Base-by-base conservation (phyloP, 2,888 invertebrate species). In the Lepeophtheirus nordmannii region DNA sequence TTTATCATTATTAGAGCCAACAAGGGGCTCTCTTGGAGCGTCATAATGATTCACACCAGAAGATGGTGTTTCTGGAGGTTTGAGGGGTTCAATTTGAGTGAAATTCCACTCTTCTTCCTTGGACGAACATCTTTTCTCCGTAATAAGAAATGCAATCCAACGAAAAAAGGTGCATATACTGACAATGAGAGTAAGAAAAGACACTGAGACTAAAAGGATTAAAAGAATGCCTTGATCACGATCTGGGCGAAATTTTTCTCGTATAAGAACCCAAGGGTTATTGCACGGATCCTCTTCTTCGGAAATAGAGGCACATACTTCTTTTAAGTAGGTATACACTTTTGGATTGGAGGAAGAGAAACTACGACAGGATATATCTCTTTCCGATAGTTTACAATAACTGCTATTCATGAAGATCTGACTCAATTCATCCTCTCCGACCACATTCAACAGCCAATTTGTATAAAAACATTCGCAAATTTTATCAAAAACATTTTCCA, bases 51-150 rank as follows among this genome's bases (percentile, higher is more conserved):
- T 46, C 14, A 46, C n/a, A 17, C 53, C 53, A 14, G 53, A 46
- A 46, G 53, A 46, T n/a, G 53, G 53, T 1, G 60, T 17, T 38
- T 38, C 60, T 63, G 41, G 63, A 14, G 22, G 63, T 9, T 63
- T 53, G 30, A 23, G 60, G 37, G 60, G 60, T 30, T 63, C 63
- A 63, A 63, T 63, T 9, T 63, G 41, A 10, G 63, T 63, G 56
- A 63, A 63, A 53, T 38, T 63, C 63, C 63, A 63, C 10, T 62
- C 40, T n/a, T 46, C 56, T 46, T 63, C 30, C 1, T 22, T 46
- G 14, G 20, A 22, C 7, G 20, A n/a, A 17, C 12, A 20, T n/a
- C 22, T 22, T 20, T 37, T 17, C 10, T 30, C 37, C 17, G 41
- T 22, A 37, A 63, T 20, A 12, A 22, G 20, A 53, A 46, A 63